phyloP scores from a whole-genome alignment of 2,888 invertebrate species.

The Nomada fucata region DNA sequence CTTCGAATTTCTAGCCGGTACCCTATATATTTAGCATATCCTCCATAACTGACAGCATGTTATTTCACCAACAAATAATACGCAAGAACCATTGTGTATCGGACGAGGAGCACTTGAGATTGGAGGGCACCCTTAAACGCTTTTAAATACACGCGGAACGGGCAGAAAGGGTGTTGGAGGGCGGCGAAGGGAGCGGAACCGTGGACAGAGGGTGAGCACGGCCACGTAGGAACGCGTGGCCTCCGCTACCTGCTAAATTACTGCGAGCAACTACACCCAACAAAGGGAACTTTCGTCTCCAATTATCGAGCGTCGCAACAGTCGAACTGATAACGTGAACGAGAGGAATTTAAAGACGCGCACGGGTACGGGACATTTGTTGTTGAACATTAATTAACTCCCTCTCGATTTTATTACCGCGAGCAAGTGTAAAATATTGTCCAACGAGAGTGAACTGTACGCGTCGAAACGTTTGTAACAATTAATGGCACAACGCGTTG shows the following conservation, averaged over 20 bases:
- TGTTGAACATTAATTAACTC: neutral
- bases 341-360: neutral
- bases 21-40: conserved; percentile 81
- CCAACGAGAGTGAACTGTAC: neutral
- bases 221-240: conserved; percentile 57
- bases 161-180: conserved; percentile 58
- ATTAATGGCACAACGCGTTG: neutral
- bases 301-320: conserved; percentile 70
- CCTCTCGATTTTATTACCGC: too few relatives aligned
- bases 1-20: conserved; percentile 69
- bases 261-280: conserved; percentile 63
- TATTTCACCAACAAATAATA: conserved; percentile 83
- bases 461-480: neutral
- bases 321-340: conserved; percentile 30
- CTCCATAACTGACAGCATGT: conserved; percentile 81
- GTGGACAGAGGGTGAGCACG: conserved; percentile 40
- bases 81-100: conserved; percentile 77
- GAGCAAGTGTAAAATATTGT: neutral
- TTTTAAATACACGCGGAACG: conserved; percentile 78
- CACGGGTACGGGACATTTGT: neutral
- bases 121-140: conserved; percentile 78
- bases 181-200: conserved; percentile 35
- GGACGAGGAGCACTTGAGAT: conserved; percentile 75
- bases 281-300: conserved; percentile 54
- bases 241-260: conserved; percentile 74